Base-by-base conservation (phyloP, 2,888 invertebrate genomes). In the Parascotia fuliginaria region DNA sequence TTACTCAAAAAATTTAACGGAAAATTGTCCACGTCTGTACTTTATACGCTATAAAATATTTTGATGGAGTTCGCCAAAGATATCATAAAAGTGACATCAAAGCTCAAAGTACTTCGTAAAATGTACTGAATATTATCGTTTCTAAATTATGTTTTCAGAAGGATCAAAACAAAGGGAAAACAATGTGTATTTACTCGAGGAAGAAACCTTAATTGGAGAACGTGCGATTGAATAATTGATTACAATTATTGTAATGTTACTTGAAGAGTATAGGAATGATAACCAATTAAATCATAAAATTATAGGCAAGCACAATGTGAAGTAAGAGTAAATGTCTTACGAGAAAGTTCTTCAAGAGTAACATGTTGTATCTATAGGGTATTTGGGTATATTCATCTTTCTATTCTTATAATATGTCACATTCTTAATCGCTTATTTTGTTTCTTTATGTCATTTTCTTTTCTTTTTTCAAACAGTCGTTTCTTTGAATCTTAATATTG, bases 21-120 rank as follows among this genome's bases (percentile, higher is more conserved):
- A 42, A 57, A 60, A 40, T 51, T 54, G 19, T 42, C 31, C 48
- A 56, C 59, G 46, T 56, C 29, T 45, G 22, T 46, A 50, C 39
- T 69, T 65, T 62, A 66, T 56, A 47, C 12, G 50, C 41, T 33
- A 47, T 69, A 65, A 66, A 68, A 59, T 65, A 58, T 65, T 64
- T 49, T 68, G 47, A 69, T 67, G 52, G 59, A 65, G 48, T 59
- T 48, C 51, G 11, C 14, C n/a, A 14, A 48, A 40, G 39, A 50
- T 48, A 43, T 53, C 62, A 48, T 66, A 69, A 66, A 65, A 65
- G 43, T 51, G 62, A 62, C 66, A 56, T 56, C 48, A 53, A 65
- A 53, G 46, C 50, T 51, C 47, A 58, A 51, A 41, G 38, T 51
- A 44, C 50, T 36, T 32, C 40, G 44, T 55, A 48, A 49, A n/a